These are phyloP conservation scores for Meda fulgida DNA, from an alignment of 2,797 vertebrate genomes.

Conservation along the genomic window DNA sequence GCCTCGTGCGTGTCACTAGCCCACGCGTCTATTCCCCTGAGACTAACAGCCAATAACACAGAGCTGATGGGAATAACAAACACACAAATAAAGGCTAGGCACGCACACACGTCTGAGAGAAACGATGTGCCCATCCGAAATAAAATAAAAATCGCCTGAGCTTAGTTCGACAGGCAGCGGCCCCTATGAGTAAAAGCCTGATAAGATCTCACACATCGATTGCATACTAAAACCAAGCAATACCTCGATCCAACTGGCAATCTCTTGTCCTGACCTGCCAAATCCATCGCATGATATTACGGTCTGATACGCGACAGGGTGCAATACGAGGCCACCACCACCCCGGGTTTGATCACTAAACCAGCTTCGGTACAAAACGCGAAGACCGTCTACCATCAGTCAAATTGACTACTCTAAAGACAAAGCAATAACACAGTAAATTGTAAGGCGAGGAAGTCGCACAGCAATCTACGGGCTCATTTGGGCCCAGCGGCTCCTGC, in stretches of 20 bases:
- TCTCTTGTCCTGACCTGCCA: conserved; percentile 36
- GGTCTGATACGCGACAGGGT: conserved; percentile 13
- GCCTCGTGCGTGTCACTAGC: conserved; percentile 34
- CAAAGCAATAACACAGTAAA: conserved; percentile 57
- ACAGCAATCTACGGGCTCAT: conserved; percentile 57
- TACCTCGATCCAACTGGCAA: conserved; percentile 12
- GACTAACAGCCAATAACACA: conserved; percentile 44
- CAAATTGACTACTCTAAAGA: conserved; percentile 56
- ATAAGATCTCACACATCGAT: not conserved
- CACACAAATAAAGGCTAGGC: conserved; percentile 44
- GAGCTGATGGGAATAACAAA: conserved; percentile 44
- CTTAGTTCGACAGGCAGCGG: conserved; percentile 5
- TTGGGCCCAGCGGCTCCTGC: conserved; percentile 41
- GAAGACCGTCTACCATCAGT: conserved; percentile 48
- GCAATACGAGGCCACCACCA: conserved; percentile 32
- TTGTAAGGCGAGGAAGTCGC: conserved; percentile 47
- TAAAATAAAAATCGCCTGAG: conserved; percentile 19
- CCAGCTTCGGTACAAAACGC: conserved; percentile 33
- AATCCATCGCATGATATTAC: conserved; percentile 43
- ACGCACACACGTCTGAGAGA: conserved; percentile 26
- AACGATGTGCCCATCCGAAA: not conserved
- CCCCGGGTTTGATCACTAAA: conserved; percentile 15
- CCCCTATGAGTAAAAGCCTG: conserved; percentile 21
- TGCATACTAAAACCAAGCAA: conserved; percentile 38
- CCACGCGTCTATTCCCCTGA: conserved; percentile 29